phyloP scores from a whole-genome alignment of 2,113 vertebrate genomes.

The Sakesphorus luctuosus region DNA sequence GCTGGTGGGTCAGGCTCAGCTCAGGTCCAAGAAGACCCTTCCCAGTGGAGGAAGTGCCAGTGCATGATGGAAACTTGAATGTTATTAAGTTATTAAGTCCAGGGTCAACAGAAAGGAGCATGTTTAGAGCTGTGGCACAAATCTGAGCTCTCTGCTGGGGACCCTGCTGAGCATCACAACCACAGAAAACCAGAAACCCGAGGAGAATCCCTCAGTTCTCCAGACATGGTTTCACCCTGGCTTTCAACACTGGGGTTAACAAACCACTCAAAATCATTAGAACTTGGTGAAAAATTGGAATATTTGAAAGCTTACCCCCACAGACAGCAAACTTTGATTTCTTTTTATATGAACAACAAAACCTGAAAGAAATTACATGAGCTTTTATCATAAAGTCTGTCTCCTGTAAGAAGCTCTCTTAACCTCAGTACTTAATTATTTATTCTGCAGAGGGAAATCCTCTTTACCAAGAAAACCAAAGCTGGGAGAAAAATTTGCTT shows the following conservation, averaged over 20 bases:
- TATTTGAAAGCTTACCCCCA: not conserved
- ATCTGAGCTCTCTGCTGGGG: not conserved
- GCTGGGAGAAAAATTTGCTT: not conserved
- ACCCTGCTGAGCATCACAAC: not conserved
- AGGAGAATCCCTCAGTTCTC: not conserved
- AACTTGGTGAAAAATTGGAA: not conserved
- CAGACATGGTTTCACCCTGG: not conserved
- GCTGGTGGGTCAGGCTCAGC: not conserved
- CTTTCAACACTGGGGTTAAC: not conserved
- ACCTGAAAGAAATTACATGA: not conserved
- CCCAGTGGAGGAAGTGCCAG: not conserved
- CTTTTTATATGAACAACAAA: not conserved
- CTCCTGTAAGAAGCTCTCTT: not conserved
- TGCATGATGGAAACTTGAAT: not conserved
- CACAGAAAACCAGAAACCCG: not conserved
- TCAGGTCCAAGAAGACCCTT: not conserved
- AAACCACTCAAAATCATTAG: not conserved
- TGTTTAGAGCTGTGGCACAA: not conserved
- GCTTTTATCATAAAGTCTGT: not conserved
- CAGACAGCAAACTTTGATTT: not conserved
- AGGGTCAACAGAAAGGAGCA: not conserved
- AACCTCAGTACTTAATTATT: not conserved
- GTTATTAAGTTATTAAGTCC: not conserved
- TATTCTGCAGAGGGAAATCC: not conserved
- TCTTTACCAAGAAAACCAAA: not conserved